Conservation (phyloP, 2,113 vertebrate species). For the Gnathonemus longibarbis region DNA sequence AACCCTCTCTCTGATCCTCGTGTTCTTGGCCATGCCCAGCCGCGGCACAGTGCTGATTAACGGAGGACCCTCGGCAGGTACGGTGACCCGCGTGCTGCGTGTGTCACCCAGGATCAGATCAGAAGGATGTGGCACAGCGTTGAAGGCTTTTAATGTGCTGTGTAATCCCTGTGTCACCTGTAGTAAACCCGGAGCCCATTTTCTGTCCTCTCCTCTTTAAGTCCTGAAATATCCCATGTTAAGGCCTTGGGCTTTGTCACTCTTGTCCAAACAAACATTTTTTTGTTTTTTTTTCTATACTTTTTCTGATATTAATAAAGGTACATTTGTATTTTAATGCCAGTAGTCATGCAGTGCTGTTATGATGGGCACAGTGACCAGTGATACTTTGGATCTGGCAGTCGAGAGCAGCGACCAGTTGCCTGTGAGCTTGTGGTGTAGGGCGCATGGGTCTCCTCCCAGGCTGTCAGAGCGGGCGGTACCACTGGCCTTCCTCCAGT, state of each 20-base stretch:
- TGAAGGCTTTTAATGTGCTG: neutral
- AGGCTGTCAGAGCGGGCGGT: conserved; percentile 14
- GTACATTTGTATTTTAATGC: neutral
- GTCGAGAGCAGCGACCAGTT: neutral
- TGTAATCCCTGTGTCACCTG: neutral
- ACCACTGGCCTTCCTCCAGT: conserved; percentile 15
- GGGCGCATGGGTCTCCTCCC: neutral
- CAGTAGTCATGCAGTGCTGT: neutral
- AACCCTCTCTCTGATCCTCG: neutral
- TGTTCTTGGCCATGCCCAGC: neutral
- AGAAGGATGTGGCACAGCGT: neutral
- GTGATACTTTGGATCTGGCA: conserved; percentile 6
- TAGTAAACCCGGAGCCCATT: neutral
- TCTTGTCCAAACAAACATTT: neutral
- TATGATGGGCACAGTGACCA: neutral
- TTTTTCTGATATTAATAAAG: neutral
- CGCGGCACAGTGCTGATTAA: neutral
- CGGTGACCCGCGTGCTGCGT: neutral
- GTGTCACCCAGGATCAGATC: neutral
- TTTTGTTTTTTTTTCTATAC: neutral
- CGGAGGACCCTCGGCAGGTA: neutral
- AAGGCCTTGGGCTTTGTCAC: neutral
- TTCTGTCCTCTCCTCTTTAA: neutral
- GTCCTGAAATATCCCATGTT: neutral
- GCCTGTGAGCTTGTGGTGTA: conserved; percentile 8